A percentile compares a stretch with the other conserved stretches of the same genome.
These are phyloP conservation scores for Macaria notata DNA, from an alignment of 2,888 invertebrate species.

Conservation along the genomic window DNA sequence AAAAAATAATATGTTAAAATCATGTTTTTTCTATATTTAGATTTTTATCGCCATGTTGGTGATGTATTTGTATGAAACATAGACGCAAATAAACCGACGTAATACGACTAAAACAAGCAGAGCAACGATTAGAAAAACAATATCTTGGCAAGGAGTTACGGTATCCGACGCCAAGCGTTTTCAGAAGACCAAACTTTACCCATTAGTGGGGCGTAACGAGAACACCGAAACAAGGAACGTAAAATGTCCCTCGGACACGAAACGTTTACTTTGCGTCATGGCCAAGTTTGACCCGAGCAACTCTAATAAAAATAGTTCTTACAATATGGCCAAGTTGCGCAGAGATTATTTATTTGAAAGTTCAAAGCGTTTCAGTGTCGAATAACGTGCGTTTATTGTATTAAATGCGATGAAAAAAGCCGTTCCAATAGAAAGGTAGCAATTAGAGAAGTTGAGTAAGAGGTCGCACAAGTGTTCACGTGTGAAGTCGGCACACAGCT, in stretches of 20 bases:
- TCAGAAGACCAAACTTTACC: constrained; percentile 52
- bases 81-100: constrained; percentile 21
- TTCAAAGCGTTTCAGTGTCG: no score
- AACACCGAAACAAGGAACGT: constrained; percentile 37
- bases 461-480: not conserved
- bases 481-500: constrained; percentile 2
- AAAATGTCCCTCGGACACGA: constrained; percentile 40
- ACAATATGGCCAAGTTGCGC: constrained; percentile 12
- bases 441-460: not conserved
- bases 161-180: constrained; percentile 43
- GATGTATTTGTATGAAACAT: constrained; percentile 4
- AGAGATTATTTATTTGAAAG: not conserved
- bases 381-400: no score
- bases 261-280: constrained; percentile 32
- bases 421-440: no score
- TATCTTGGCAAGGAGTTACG: constrained; percentile 45
- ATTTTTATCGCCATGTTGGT: not conserved
- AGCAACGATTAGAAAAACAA: constrained; percentile 45
- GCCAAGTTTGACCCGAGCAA: constrained; percentile 22
- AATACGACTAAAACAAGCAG: constrained; percentile 29
- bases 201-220: constrained; percentile 45
- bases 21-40: no score
- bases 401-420: no score
- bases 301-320: constrained; percentile 19
- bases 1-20: constrained; percentile 37